Percentiles rank a stretch among this genome's conserved stretches.
phyloP scores from a whole-genome alignment of 1,140 invertebrate species.

The Magallana angulata region DNA sequence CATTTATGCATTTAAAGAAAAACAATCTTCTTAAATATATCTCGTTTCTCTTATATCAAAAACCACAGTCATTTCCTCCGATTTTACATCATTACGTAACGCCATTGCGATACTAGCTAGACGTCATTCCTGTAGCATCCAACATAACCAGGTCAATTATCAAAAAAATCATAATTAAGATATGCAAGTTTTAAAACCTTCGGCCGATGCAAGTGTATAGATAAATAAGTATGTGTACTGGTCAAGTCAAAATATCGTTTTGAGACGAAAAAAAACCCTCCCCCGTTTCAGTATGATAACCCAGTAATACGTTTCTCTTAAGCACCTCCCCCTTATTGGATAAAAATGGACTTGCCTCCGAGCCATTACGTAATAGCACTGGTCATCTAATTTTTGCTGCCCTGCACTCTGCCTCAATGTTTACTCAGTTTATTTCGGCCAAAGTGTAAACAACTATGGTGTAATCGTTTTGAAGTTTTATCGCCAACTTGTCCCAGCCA shows the following conservation, averaged over 20 bases:
- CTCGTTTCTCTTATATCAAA: slow-evolving; percentile 1
- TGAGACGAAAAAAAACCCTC: neutral
- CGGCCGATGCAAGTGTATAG: neutral
- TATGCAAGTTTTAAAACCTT: neutral
- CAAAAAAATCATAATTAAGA: neutral
- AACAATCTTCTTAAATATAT: neutral
- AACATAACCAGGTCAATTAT: neutral
- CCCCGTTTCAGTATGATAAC: neutral
- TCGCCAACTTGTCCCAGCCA: slow-evolving; percentile 26
- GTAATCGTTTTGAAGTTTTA: slow-evolving; percentile 44
- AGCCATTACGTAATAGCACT: slow-evolving; percentile 35
- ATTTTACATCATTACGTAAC: neutral
- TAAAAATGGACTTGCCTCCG: slow-evolving; percentile 45
- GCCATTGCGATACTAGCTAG: neutral
- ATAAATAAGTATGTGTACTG: neutral
- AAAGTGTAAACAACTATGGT: slow-evolving; percentile 40
- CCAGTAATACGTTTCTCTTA: neutral
- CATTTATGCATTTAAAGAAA: slow-evolving; percentile 12
- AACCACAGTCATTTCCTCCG: neutral
- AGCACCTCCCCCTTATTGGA: slow-evolving; percentile 36
- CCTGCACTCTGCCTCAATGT: slow-evolving; percentile 12
- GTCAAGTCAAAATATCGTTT: neutral
- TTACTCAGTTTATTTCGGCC: slow-evolving; percentile 47
- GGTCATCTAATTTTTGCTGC: slow-evolving; percentile 48
- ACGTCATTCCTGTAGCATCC: neutral